These are phyloP conservation scores for Paelopatides confundens DNA, from an alignment of 53 echinoderm and acorn worm species.

Conservation along the genomic window DNA sequence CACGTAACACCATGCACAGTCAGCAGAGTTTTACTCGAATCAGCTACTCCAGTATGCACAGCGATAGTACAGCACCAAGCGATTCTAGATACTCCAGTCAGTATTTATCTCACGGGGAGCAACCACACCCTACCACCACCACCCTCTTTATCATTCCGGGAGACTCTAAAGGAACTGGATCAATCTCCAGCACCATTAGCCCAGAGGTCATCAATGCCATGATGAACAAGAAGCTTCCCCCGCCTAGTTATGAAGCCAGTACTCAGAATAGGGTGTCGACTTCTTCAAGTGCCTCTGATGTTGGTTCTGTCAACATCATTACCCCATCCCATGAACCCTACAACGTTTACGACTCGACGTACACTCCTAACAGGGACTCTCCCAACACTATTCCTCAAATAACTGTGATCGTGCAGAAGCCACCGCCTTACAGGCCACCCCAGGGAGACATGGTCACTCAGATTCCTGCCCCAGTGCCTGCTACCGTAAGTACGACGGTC, in stretches of 20 bases:
- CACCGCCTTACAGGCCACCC: slow-evolving; percentile 80
- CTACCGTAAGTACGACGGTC: slow-evolving; percentile 82
- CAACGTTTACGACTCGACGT: slow-evolving; percentile 40
- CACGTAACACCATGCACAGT: slow-evolving; percentile 27
- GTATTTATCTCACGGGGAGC: slow-evolving; percentile 5
- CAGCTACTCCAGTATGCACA: slow-evolving; percentile 12
- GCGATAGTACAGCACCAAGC: slow-evolving; percentile 6
- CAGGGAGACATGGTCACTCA: slow-evolving; percentile 50
- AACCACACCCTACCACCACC: slow-evolving; percentile 9
- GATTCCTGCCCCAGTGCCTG: slow-evolving; percentile 79
- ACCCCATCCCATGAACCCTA: slow-evolving; percentile 47
- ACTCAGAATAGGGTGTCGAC: slow-evolving; percentile 75
- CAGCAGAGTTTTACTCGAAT: slow-evolving; percentile 60
- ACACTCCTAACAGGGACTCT: slow-evolving; percentile 54
- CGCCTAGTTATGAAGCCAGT: slow-evolving; percentile 93
- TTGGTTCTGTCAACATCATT: slow-evolving; percentile 11
- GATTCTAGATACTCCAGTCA: neutral
- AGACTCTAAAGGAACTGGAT: neutral
- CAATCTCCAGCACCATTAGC: slow-evolving; percentile 60
- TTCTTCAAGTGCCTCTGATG: slow-evolving; percentile 45
- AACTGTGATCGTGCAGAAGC: slow-evolving; percentile 58
- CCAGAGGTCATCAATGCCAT: slow-evolving; percentile 74
- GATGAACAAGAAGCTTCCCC: slow-evolving; percentile 89
- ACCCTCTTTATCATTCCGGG: slow-evolving; percentile 14
- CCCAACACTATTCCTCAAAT: slow-evolving; percentile 18